A percentile compares a stretch with the other conserved stretches of the same genome.
These are phyloP conservation scores for Aplodontia rufa DNA, from an alignment of 2,113 vertebrate species.

Conservation along the genomic window DNA sequence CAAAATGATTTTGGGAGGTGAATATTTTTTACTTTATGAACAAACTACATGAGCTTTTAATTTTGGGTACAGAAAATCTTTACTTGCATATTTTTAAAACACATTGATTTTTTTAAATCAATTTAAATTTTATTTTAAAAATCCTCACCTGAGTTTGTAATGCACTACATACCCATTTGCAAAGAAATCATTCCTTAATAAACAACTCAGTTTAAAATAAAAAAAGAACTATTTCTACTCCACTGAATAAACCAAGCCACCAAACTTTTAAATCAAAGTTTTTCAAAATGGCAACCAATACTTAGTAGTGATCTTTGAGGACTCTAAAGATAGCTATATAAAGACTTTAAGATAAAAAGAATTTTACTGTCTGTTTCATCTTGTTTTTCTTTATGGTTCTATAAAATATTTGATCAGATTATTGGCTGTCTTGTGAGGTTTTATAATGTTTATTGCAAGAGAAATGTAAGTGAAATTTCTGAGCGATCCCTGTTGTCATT, in stretches of 20 bases:
- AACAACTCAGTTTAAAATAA: background rate
- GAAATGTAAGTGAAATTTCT: conserved; percentile 2
- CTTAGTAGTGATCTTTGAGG: background rate
- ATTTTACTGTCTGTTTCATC: background rate
- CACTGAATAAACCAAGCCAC: background rate
- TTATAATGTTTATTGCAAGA: background rate
- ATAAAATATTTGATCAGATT: conserved; percentile 31
- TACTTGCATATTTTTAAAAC: background rate
- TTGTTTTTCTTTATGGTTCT: conserved; percentile 18
- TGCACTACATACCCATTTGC: background rate
- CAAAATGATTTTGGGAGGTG: background rate
- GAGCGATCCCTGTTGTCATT: background rate
- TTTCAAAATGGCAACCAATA: background rate
- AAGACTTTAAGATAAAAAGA: background rate
- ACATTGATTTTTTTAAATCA: background rate
- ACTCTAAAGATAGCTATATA: background rate
- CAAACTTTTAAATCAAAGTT: background rate
- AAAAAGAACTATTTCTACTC: background rate
- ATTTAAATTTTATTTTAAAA: background rate
- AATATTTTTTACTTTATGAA: background rate
- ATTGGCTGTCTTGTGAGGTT: background rate
- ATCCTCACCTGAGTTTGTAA: background rate
- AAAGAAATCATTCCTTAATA: background rate
- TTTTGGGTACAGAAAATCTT: background rate
- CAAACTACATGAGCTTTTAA: background rate